A percentile compares a stretch with the other conserved stretches of the same genome.
These are phyloP conservation scores for Baccha elongata DNA, from an alignment of 2,888 invertebrate genomes.

Conservation along the genomic window DNA sequence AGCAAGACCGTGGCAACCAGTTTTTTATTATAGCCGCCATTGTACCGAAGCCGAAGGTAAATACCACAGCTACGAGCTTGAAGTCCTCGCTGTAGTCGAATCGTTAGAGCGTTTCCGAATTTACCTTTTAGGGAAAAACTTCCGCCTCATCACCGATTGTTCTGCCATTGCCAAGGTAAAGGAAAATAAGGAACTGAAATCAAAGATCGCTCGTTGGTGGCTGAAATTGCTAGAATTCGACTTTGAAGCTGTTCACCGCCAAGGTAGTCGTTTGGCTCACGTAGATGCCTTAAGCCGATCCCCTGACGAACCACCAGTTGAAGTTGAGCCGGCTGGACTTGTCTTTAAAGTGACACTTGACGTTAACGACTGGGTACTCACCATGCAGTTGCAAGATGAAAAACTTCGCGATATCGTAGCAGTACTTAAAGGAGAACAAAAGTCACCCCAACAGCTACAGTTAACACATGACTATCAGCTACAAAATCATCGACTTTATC, in stretches of 20 bases:
- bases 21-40: slow-evolving; percentile 32
- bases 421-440: slow-evolving; percentile 34
- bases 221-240: slow-evolving; percentile 68
- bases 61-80: slow-evolving; percentile 12
- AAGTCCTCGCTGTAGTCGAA: slow-evolving; percentile 33
- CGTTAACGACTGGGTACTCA: slow-evolving; percentile 70
- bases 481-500: slow-evolving; percentile 42
- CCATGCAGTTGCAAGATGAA: slow-evolving; percentile 68
- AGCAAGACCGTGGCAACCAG: slow-evolving; percentile 17
- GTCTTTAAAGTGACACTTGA: slow-evolving; percentile 7
- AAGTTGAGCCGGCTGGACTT: background rate
- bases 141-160: slow-evolving; percentile 48
- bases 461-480: slow-evolving; percentile 42
- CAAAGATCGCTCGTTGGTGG: slow-evolving; percentile 74
- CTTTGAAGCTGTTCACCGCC: slow-evolving; percentile 66
- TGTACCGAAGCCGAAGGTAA: slow-evolving; percentile 16
- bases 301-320: slow-evolving; percentile 26
- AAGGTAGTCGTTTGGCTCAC: slow-evolving; percentile 59
- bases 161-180: slow-evolving; percentile 19
- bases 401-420: slow-evolving; percentile 34
- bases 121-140: slow-evolving; percentile 66
- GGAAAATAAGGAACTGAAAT: slow-evolving; percentile 33
- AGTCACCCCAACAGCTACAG: slow-evolving; percentile 49
- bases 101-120: slow-evolving; percentile 52
- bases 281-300: slow-evolving; percentile 58